Percentiles rank a stretch among this genome's conserved stretches.
Evolutionary conservation across 2,113 vertebrate genomes (phyloP).

Genomic region (Balaenoptera acutorostrata): DNA sequence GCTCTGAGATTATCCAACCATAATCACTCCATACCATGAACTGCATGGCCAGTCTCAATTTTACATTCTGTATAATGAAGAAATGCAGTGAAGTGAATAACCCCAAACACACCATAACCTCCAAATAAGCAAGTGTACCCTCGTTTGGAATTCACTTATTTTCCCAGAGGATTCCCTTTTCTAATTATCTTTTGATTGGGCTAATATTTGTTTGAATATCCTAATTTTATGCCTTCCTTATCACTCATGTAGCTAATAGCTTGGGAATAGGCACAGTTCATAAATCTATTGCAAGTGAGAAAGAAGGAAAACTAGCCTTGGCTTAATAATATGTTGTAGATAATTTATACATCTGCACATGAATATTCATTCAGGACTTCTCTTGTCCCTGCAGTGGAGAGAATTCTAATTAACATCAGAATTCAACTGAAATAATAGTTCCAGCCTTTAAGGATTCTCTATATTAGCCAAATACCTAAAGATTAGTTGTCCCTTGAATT

Average conservation of each 20-base stretch:
- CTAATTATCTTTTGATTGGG: neutral
- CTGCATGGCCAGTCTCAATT: neutral
- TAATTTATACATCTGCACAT: neutral
- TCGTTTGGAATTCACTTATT: neutral
- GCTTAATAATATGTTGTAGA: neutral
- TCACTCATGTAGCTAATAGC: neutral
- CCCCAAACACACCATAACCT: neutral
- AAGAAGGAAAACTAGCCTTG: neutral
- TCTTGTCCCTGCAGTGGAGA: neutral
- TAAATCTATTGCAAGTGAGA: neutral
- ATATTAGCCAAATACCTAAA: neutral
- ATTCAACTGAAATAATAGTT: neutral
- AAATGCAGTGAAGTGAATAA: neutral
- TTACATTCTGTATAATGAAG: neutral
- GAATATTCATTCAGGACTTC: neutral
- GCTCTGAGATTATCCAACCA: neutral
- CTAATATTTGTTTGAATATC: neutral
- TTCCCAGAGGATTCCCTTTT: conserved; percentile 13
- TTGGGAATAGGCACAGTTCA: neutral
- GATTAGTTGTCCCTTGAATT: neutral
- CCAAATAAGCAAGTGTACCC: neutral
- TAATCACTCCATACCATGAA: neutral
- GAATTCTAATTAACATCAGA: conserved; percentile 23
- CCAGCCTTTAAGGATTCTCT: neutral
- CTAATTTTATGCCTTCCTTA: neutral